Evolutionary conservation across 23 tunicate species (phyloP).

Genomic region (Trididemnum clinides): DNA sequence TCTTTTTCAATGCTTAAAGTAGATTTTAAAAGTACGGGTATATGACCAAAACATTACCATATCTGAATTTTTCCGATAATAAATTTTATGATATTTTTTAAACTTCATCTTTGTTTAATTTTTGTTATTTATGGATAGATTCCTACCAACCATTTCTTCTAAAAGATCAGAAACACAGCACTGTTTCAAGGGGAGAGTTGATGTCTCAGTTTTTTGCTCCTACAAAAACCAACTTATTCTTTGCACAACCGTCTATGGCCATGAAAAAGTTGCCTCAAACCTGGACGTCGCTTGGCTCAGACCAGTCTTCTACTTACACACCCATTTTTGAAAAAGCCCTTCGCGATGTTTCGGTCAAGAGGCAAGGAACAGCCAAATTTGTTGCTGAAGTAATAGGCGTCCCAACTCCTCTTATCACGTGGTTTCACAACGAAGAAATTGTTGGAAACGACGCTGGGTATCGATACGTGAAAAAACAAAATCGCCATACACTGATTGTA

Average conservation of each 20-base stretch:
- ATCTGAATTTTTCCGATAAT: too few species aligned
- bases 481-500: conserved; percentile 36
- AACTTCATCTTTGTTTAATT: too few species aligned
- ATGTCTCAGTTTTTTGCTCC: background rate
- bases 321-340: conserved; percentile 46
- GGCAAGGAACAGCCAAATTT: conserved; percentile 23
- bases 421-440: conserved; percentile 44
- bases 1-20: too few species aligned
- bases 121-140: too few species aligned
- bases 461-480: conserved; percentile 36
- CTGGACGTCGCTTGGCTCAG: background rate
- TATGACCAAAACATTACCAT: too few species aligned
- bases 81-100: too few species aligned
- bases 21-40: too few species aligned
- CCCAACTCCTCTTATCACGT: conserved; percentile 65
- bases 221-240: conserved; percentile 32
- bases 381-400: conserved; percentile 42
- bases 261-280: conserved; percentile 33
- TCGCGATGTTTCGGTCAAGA: conserved; percentile 34
- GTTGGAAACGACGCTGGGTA: conserved; percentile 17
- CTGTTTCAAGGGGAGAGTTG: too few species aligned
- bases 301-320: background rate
- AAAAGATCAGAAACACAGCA: too few species aligned
- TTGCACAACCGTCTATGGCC: conserved; percentile 45
- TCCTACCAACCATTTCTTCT: too few species aligned